phyloP scores from a whole-genome alignment of 2,113 vertebrate species.

The Microtus pennsylvanicus region DNA sequence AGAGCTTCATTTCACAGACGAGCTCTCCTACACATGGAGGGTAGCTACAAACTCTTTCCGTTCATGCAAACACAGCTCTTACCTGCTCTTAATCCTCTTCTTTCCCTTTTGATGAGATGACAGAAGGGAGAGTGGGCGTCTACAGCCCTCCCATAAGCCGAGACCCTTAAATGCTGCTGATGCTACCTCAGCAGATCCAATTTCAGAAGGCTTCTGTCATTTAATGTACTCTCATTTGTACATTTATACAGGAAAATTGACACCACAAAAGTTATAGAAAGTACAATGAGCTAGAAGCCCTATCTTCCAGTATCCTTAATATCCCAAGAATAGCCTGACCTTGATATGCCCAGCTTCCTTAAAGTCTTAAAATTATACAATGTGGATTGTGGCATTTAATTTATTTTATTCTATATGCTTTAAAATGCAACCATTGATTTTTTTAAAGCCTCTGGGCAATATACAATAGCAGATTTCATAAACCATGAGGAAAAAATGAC shows the following conservation, averaged over 20 bases:
- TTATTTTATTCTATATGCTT: slow-evolving; percentile 82
- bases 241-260: slow-evolving; percentile 74
- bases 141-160: slow-evolving; percentile 43
- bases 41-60: slow-evolving; percentile 58
- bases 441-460: slow-evolving; percentile 82
- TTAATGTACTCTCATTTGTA: slow-evolving; percentile 75
- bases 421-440: slow-evolving; percentile 84
- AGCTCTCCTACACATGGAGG: slow-evolving; percentile 69
- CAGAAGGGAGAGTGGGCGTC: slow-evolving; percentile 45
- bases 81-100: slow-evolving; percentile 58
- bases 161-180: slow-evolving; percentile 53
- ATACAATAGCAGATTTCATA: slow-evolving; percentile 81
- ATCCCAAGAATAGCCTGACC: slow-evolving; percentile 78
- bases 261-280: slow-evolving; percentile 76
- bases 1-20: slow-evolving; percentile 75
- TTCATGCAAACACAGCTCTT: slow-evolving; percentile 57
- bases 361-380: slow-evolving; percentile 84
- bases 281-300: slow-evolving; percentile 73
- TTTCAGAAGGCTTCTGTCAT: slow-evolving; percentile 52
- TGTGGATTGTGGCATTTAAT: slow-evolving; percentile 83
- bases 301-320: slow-evolving; percentile 70
- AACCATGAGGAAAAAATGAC: slow-evolving; percentile 82
- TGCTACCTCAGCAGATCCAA: slow-evolving; percentile 50
- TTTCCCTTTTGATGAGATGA: slow-evolving; percentile 65
- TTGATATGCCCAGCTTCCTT: slow-evolving; percentile 81